Evolutionary conservation across 2,113 vertebrate genomes (phyloP).

Genomic region (Xerus inauris): DNA sequence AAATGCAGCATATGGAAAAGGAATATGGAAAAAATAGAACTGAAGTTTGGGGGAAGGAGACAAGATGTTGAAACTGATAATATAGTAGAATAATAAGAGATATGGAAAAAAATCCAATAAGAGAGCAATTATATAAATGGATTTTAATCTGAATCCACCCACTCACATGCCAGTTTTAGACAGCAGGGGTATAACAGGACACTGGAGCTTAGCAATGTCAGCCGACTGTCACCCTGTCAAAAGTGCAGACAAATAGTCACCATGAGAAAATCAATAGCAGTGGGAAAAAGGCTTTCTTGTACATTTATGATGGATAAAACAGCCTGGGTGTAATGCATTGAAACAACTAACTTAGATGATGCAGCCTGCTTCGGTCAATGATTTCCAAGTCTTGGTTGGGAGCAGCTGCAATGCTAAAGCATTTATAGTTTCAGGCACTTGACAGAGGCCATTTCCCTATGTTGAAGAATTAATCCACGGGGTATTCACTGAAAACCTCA

Average conservation of each 20-base stretch:
- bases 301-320: conserved; percentile 69
- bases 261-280: conserved; percentile 67
- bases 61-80: neutral
- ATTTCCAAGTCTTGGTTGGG: conserved; percentile 25
- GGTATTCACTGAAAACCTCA: neutral
- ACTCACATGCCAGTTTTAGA: neutral
- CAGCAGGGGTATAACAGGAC: conserved; percentile 14
- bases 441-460: neutral
- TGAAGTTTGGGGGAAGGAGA: neutral
- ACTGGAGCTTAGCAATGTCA: conserved; percentile 45
- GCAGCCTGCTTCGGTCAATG: neutral
- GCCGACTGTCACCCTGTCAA: conserved; percentile 61
- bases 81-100: neutral
- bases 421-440: neutral
- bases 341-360: conserved; percentile 58
- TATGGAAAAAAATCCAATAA: neutral
- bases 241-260: conserved; percentile 65
- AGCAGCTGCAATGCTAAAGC: neutral
- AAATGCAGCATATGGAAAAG: neutral
- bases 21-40: neutral
- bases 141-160: conserved; percentile 43
- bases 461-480: neutral
- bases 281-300: conserved; percentile 65
- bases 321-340: conserved; percentile 43
- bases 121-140: conserved; percentile 22